A percentile compares a stretch with the other conserved stretches of the same genome.
Evolutionary conservation across 2,797 vertebrate species (phyloP).

Genomic region (Lacerta viridis): DNA sequence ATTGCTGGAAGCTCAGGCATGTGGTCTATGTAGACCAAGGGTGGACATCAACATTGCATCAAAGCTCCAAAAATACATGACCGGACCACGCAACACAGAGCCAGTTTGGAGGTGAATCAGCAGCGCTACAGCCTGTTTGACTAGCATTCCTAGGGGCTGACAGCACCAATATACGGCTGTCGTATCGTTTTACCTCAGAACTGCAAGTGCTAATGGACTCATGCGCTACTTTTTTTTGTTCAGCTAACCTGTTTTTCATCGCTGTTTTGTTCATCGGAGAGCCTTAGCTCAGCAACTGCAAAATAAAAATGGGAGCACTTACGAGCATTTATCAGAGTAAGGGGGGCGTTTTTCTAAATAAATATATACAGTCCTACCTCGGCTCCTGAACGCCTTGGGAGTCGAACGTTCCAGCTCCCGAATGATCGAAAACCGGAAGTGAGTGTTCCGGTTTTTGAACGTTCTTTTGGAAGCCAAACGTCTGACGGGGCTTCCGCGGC

Average conservation of each 20-base stretch:
- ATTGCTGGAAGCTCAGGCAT: neutral
- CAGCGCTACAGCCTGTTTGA: slow-evolving; percentile 4
- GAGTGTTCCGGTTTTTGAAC: too few species aligned
- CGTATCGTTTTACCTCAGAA: neutral
- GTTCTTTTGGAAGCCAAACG: too few species aligned
- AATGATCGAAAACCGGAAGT: too few species aligned
- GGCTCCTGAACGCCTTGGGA: too few species aligned
- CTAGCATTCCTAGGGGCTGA: neutral
- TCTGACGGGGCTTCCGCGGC: too few species aligned
- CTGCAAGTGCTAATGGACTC: neutral
- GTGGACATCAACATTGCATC: neutral
- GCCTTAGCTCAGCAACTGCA: neutral
- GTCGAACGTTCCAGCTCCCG: too few species aligned
- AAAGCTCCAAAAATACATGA: neutral
- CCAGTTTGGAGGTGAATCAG: slow-evolving; percentile 39
- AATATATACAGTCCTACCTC: neutral
- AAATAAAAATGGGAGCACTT: neutral
- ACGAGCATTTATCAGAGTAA: neutral
- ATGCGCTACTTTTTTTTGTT: neutral
- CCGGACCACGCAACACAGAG: slow-evolving; percentile 14
- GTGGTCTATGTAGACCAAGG: neutral
- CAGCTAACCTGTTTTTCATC: neutral
- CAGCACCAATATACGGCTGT: neutral
- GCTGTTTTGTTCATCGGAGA: neutral
- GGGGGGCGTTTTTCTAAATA: neutral